Base-by-base conservation (phyloP, 2,113 vertebrate genomes). In the Zosterops pallidus region DNA sequence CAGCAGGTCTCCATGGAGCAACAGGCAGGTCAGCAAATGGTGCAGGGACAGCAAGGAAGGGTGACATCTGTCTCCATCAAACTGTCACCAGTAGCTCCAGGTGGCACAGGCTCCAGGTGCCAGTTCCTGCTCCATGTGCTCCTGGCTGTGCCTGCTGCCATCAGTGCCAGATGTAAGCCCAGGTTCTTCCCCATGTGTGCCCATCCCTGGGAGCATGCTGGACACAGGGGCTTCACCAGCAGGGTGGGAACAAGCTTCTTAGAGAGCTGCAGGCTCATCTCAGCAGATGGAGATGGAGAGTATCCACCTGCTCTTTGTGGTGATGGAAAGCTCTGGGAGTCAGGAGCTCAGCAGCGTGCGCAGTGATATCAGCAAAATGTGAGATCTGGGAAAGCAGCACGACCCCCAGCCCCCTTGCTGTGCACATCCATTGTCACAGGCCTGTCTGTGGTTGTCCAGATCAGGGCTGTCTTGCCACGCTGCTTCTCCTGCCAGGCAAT, bases 291-390 rank as follows among this genome's bases (percentile, higher is more conserved):
- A 3, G 12, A 5, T 63, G 70, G 74, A 37, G 24, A 28, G 53
- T 8, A 1, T 29, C 56, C 0, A 0, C 29, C 2, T 12, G 33
- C 35, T 59, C 86, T 17, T 23, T 11, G 6, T 47, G 78, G 46
- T 59, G 8, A 0, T 0, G 46, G 62, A 60, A 69, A 59, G 31
- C 41, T 41, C 71, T 16, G 64, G 42, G 78, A n/a, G 29, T 6
- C 31, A 2, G 55, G 44, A 57, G 74, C 77, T 81, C 77, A 18
- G 85, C 53, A 72, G 42, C 0, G 0, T 0, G 4, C 65, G 26
- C 0, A 0, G 24, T 3, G 6, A 25, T n/a, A 20, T 0, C 1
- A 0, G 49, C 39, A 41, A 77, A 82, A 28, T 8, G 49, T 15
- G 47, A 50, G 35, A 56, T 26, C 37, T 9, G 31, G 49, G 24